Conservation (phyloP, 2,888 invertebrate genomes). For the Griposia aprilina region DNA sequence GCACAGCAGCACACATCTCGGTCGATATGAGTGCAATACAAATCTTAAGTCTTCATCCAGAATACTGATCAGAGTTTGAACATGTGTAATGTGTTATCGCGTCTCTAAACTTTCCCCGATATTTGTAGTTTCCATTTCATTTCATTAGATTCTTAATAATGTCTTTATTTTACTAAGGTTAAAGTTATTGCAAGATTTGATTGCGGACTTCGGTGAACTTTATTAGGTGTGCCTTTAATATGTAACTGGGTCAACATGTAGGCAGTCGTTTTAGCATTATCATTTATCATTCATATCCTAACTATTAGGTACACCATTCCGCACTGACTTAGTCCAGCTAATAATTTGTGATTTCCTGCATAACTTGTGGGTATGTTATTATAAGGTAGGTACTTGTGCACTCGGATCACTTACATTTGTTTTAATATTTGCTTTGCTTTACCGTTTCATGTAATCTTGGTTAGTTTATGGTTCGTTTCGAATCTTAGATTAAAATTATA, state of each 20-base stretch:
- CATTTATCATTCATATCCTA: conserved; percentile 53
- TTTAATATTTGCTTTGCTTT: conserved; percentile 34
- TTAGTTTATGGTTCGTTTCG: conserved; percentile 38
- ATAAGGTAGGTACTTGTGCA: background rate
- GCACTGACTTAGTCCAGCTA: conserved; percentile 34
- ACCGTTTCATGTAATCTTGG: conserved; percentile 32
- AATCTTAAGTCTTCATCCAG: conserved; percentile 62
- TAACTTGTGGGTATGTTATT: conserved; percentile 32
- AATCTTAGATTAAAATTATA: conserved; percentile 43
- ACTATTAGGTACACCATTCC: conserved; percentile 31
- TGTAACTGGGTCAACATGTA: conserved; percentile 60
- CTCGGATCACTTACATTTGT: conserved; percentile 20
- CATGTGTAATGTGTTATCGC: conserved; percentile 60
- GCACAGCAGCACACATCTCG: conserved; percentile 33
- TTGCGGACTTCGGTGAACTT: conserved; percentile 19
- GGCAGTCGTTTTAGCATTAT: conserved; percentile 46
- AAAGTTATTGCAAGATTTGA: conserved; percentile 23
- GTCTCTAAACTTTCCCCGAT: conserved; percentile 70
- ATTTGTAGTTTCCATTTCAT: conserved; percentile 62
- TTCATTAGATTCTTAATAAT: conserved; percentile 17
- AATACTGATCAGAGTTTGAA: conserved; percentile 66
- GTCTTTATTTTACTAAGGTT: background rate
- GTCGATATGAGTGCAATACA: conserved; percentile 60
- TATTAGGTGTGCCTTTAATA: conserved; percentile 38
- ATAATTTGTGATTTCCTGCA: conserved; percentile 53